Evolutionary conservation across 2,113 vertebrate species (phyloP).

Genomic region (Muntiacus muntjak): DNA sequence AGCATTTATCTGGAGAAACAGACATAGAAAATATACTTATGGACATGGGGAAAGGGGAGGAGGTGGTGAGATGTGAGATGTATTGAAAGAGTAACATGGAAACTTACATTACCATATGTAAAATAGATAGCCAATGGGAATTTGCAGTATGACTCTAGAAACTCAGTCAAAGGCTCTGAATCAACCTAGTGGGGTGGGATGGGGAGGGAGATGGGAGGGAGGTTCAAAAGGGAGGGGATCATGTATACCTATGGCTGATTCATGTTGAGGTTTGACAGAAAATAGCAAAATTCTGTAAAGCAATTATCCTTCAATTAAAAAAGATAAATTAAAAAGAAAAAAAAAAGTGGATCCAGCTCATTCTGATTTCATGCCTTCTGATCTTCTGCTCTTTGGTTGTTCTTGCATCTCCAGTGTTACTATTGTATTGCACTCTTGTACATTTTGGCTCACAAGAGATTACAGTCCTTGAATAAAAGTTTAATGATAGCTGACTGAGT

Average conservation of each 20-base stretch:
- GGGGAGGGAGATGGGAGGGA: background rate
- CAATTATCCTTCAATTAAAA: background rate
- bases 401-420: background rate
- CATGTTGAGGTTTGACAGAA: background rate
- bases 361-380: background rate
- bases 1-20: background rate
- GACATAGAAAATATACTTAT: background rate
- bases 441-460: background rate
- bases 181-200: background rate
- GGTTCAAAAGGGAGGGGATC: background rate
- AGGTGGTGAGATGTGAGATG: background rate
- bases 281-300: background rate
- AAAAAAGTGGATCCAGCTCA: background rate
- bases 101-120: background rate
- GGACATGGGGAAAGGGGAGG: background rate
- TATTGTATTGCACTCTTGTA: background rate
- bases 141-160: background rate
- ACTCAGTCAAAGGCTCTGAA: background rate
- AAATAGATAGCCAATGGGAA: accelerated
- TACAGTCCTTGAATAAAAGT: background rate
- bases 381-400: background rate
- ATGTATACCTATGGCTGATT: background rate
- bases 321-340: background rate
- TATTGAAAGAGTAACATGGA: background rate
- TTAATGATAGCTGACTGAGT: background rate